Evolutionary conservation across 2,113 vertebrate genomes (phyloP).

Genomic region (Bothrops jararaca): DNA sequence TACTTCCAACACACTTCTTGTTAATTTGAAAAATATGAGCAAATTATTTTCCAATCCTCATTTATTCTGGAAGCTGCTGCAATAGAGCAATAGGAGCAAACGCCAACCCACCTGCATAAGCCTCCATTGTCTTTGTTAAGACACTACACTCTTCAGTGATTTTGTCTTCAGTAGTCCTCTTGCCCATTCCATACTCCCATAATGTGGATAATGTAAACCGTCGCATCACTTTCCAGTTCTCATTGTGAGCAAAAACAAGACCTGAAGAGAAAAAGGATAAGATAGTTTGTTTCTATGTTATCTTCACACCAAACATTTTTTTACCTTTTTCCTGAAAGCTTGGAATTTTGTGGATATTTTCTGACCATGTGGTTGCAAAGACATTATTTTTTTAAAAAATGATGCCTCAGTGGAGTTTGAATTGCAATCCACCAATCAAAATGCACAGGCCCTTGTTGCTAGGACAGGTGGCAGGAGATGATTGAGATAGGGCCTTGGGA

Average conservation of each 20-base stretch:
- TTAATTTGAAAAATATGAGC: too few relatives aligned
- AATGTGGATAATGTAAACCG: conserved; percentile 52
- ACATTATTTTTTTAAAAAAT: too few relatives aligned
- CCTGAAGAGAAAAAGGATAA: conserved; percentile 29
- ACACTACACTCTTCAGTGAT: conserved; percentile 44
- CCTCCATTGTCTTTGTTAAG: conserved; percentile 37
- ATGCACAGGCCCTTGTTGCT: too few relatives aligned
- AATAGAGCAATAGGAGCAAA: too few relatives aligned
- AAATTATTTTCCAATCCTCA: neutral
- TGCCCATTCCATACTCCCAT: conserved; percentile 52
- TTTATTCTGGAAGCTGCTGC: neutral
- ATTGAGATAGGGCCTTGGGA: too few relatives aligned
- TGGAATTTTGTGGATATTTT: neutral
- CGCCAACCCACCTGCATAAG: neutral
- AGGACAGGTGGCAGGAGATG: too few relatives aligned
- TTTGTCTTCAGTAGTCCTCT: conserved; percentile 41
- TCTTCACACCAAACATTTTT: too few relatives aligned
- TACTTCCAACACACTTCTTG: too few relatives aligned
- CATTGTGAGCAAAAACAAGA: conserved; percentile 44
- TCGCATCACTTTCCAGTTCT: conserved; percentile 56
- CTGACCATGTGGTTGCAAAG: too few relatives aligned
- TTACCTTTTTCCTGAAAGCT: too few relatives aligned
- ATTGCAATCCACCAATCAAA: too few relatives aligned
- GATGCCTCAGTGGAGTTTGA: too few relatives aligned
- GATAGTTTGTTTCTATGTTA: neutral